Percentiles rank a stretch among this genome's conserved stretches.
phyloP scores from a whole-genome alignment of 1,140 invertebrate species.

The Geopemphigus sp. region DNA sequence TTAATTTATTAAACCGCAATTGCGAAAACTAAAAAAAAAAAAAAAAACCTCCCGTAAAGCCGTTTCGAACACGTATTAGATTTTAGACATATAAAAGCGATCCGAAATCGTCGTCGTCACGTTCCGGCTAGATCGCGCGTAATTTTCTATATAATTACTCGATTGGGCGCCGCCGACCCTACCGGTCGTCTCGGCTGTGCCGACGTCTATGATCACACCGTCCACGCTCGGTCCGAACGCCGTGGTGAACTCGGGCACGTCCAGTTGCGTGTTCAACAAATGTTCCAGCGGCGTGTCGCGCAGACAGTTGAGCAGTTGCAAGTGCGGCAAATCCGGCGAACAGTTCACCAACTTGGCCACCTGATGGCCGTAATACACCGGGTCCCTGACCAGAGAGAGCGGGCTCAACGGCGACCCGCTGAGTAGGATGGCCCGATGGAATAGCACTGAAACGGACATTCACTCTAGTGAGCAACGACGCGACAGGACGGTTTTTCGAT shows the following conservation, averaged over 20 bases:
- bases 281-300: constrained; percentile 73
- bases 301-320: constrained; percentile 79
- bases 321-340: constrained; percentile 69
- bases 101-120: no score
- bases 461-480: no score
- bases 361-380: constrained; percentile 79
- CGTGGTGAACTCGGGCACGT: constrained; percentile 77
- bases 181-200: constrained; percentile 50
- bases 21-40: no score
- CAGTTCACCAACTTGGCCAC: constrained; percentile 85
- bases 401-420: constrained; percentile 90
- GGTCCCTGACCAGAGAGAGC: constrained; percentile 86
- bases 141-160: not conserved
- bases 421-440: constrained; percentile 91
- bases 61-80: no score
- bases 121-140: no score
- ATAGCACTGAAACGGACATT: constrained; percentile 75
- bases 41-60: no score
- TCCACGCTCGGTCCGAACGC: constrained; percentile 89
- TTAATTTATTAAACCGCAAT: no score
- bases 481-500: no score
- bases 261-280: constrained; percentile 68
- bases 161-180: not conserved
- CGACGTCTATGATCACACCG: constrained; percentile 81
- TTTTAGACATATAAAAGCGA: no score